phyloP scores from a whole-genome alignment of 2,888 invertebrate species.

The Mallateleia sp. region DNA sequence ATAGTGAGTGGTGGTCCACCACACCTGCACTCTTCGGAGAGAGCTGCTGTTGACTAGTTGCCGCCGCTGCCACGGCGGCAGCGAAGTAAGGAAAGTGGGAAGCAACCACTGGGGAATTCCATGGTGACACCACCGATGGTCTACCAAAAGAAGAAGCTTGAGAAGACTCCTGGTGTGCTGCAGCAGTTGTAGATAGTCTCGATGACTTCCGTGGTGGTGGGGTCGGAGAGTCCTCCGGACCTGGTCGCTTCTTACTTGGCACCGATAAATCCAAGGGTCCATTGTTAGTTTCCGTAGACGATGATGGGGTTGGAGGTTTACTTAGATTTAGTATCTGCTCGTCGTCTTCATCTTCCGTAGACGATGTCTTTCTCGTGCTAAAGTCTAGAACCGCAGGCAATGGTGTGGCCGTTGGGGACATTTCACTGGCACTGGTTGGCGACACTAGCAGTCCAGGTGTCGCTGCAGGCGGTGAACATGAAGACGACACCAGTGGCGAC shows the following conservation, averaged over 20 bases:
- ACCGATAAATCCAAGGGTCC: conserved; percentile 96
- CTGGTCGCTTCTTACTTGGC: conserved; percentile 93
- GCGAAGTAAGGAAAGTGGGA: conserved; percentile 95
- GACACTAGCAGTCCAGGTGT: conserved; percentile 91
- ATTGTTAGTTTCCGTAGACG: conserved; percentile 90
- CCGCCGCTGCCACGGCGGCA: conserved; percentile 94
- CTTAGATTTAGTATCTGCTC: conserved; percentile 94
- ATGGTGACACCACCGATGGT: conserved; percentile 93
- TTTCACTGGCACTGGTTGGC: conserved; percentile 90
- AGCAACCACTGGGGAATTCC: conserved; percentile 94
- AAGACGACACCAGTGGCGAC: conserved; percentile 93
- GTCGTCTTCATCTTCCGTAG: conserved; percentile 91
- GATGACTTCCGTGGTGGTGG: conserved; percentile 92
- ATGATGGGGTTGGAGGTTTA: conserved; percentile 92
- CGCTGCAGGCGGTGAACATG: conserved; percentile 91
- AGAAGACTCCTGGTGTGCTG: conserved; percentile 85
- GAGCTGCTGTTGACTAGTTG: conserved; percentile 91
- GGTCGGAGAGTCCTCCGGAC: conserved; percentile 92
- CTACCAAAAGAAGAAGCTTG: conserved; percentile 91
- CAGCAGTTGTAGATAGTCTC: conserved; percentile 88
- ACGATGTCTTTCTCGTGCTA: conserved; percentile 93
- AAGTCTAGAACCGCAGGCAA: conserved; percentile 93
- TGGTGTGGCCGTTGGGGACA: conserved; percentile 88
- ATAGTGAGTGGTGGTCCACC: conserved; percentile 90
- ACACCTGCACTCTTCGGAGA: conserved; percentile 92